Evolutionary conservation across 2,113 vertebrate species (phyloP).

Genomic region (Capreolus pygargus): DNA sequence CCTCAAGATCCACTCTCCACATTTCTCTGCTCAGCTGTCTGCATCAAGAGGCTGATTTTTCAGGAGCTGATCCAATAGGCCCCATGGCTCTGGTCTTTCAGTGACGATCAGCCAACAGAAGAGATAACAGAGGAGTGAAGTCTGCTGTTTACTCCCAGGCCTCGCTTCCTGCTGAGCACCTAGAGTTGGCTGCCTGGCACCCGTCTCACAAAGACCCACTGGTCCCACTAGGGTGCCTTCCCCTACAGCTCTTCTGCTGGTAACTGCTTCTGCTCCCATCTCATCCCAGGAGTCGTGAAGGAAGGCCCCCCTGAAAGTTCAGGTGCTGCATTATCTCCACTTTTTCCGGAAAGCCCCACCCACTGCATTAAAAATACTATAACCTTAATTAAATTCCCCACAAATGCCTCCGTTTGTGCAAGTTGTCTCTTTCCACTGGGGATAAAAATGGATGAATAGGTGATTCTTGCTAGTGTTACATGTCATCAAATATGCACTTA

Average conservation of each 20-base stretch:
- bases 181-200: not conserved
- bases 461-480: not conserved
- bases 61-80: accelerated
- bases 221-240: not conserved
- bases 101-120: not conserved
- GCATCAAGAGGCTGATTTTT: not conserved
- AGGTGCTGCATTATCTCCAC: not conserved
- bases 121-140: too few relatives aligned
- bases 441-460: not conserved
- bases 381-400: not conserved
- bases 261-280: not conserved
- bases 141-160: not conserved
- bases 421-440: not conserved
- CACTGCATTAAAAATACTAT: not conserved
- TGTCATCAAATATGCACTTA: not conserved
- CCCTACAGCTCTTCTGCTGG: not conserved
- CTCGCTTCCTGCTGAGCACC: not conserved
- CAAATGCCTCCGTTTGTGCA: not conserved
- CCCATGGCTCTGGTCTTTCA: not conserved
- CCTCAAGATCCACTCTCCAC: not conserved
- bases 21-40: not conserved
- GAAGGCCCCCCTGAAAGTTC: not conserved
- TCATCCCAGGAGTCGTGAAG: not conserved
- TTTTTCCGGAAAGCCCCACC: not conserved
- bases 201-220: not conserved